Evolutionary conservation across 2,888 invertebrate species (phyloP).

Genomic region (Petrophora chlorosata): DNA sequence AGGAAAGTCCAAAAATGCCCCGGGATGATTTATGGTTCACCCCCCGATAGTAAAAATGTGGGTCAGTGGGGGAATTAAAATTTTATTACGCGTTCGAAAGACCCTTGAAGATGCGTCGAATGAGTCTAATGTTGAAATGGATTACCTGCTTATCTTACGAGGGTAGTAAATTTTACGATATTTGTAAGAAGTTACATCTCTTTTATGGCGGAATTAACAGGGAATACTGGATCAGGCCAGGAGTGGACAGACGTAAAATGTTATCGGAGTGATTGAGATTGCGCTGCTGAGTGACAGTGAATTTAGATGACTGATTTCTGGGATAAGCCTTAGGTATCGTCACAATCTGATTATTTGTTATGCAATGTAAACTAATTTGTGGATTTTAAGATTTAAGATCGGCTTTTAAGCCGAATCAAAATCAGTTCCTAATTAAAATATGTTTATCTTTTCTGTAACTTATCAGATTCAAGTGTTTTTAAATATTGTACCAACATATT

Average conservation of each 20-base stretch:
- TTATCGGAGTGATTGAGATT: slow-evolving; percentile 18
- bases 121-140: slow-evolving; percentile 44
- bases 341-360: no score
- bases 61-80: slow-evolving; percentile 68
- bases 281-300: background rate
- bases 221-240: slow-evolving; percentile 18
- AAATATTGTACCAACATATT: no score
- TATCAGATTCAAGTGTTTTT: no score
- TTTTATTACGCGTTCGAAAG: slow-evolving; percentile 56
- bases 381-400: no score
- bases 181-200: slow-evolving; percentile 41
- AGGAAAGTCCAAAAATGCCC: slow-evolving; percentile 49
- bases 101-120: slow-evolving; percentile 49
- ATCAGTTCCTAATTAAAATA: no score
- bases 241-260: slow-evolving; percentile 17
- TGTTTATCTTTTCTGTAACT: no score
- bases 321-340: no score
- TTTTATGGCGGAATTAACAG: slow-evolving; percentile 40
- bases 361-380: no score
- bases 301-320: background rate
- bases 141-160: slow-evolving; percentile 54
- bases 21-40: slow-evolving; percentile 63
- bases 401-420: no score
- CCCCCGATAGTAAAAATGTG: slow-evolving; percentile 65
- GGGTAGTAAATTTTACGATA: slow-evolving; percentile 47